These are phyloP conservation scores for Platichthys stellatus DNA, from an alignment of 2,113 vertebrate species.

Conservation along the genomic window DNA sequence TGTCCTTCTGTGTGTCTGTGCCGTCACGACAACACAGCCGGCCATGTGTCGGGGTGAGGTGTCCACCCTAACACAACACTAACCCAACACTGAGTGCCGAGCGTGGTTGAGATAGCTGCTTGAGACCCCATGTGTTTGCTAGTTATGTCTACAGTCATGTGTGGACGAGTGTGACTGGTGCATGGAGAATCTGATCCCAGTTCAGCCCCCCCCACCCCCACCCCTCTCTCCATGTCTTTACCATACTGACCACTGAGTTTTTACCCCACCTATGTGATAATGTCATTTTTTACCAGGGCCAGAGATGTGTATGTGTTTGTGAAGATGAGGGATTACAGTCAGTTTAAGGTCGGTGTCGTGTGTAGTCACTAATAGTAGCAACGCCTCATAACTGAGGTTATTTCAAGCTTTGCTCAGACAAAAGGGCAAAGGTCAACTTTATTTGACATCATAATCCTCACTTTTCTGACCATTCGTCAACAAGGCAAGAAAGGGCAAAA, in stretches of 20 bases:
- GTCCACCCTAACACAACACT: constrained; percentile 74
- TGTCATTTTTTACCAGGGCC: not conserved
- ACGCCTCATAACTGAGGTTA: constrained; percentile 45
- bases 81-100: constrained; percentile 72
- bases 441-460: not conserved
- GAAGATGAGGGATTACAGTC: no score
- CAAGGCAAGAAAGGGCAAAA: no score
- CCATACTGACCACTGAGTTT: constrained; percentile 12
- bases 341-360: constrained; percentile 27
- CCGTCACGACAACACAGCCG: constrained; percentile 45
- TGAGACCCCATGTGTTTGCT: constrained; percentile 70
- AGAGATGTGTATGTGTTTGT: not conserved
- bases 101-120: constrained; percentile 74
- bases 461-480: no score
- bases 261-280: not conserved
- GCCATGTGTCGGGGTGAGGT: constrained; percentile 65
- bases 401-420: constrained; percentile 39
- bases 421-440: not conserved
- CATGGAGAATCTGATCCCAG: constrained; percentile 47
- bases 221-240: constrained; percentile 8
- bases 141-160: constrained; percentile 67
- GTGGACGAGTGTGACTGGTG: constrained; percentile 52
- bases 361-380: constrained; percentile 43
- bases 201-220: constrained; percentile 4
- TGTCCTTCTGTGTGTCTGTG: constrained; percentile 41